Evolutionary conservation across 2,888 invertebrate species (phyloP), one percentile per base, ranked within the genome.

Genomic region (Serripes groenlandicus): DNA sequence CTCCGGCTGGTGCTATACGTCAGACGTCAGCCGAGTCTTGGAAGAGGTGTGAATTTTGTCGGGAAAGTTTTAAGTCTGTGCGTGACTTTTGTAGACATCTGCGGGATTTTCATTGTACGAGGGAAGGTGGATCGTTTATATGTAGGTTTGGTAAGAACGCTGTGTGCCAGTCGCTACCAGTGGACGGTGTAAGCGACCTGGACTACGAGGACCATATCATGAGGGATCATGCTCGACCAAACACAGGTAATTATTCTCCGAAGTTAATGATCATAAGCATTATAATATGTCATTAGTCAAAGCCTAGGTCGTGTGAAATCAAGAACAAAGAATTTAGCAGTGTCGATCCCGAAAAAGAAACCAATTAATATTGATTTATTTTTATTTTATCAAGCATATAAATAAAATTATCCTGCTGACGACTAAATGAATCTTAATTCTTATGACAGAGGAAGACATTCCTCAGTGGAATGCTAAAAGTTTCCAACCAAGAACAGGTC

Each of bases 71-170:
- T 87, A 93, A 93, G 79, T 93, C 93, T 3, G 91, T 94, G 3
- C 80, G 89, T 74, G 94, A 95, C 69, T 95, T 94, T 95, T 96
- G 79, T 94, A 97, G 97, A 90, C 98, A 98, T 94, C 95, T 98
- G 88, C 96, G 97, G 91, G 97, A 97, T 76, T 96, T 96, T 78
- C 98, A 98, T 93, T 97, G 97, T 93, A 96, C 97, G 30, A 96
- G 96, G 91, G 98, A 98, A 95, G 98, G 98, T 75, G 97, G 97
- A 35, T 97, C 97, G 26, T 97, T 96, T 93, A 96, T 98, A 21
- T 98, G 98, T 93, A 97, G 97, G 91, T 98, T 98, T 96, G 98
- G 98, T 58, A 96, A 96, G 92, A 98, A 98, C 95, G 97, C 97
- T 75, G 97, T 98, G 64, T 98, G 98, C 94, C 96, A 97, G 70